Conservation (phyloP, 2,797 vertebrate species). For the Urophycis tenuis region DNA sequence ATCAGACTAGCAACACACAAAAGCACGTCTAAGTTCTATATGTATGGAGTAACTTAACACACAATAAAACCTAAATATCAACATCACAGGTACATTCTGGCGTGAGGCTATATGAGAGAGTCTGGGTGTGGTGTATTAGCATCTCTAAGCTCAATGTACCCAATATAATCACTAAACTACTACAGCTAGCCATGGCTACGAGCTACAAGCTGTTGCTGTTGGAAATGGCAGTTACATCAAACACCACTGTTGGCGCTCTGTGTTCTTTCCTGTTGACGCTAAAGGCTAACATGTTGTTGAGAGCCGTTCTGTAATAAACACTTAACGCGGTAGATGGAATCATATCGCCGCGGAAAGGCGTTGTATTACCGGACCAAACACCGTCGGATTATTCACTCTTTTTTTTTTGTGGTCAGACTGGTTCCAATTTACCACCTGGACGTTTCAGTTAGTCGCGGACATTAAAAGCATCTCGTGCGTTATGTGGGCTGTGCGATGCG, state of each 20-base stretch:
- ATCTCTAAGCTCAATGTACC: not conserved
- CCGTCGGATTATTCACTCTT: not conserved
- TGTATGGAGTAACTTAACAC: not conserved
- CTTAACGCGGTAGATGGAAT: not conserved
- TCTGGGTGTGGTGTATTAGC: not conserved
- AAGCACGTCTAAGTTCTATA: not conserved
- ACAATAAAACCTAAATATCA: not conserved
- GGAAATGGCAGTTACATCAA: not conserved
- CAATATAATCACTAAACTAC: not conserved
- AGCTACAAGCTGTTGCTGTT: not conserved
- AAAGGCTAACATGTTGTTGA: not conserved
- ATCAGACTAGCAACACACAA: not conserved
- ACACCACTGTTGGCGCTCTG: not conserved
- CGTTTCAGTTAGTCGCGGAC: not conserved
- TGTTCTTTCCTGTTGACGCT: not conserved
- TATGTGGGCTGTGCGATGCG: not conserved
- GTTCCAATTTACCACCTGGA: not conserved
- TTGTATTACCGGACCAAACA: not conserved
- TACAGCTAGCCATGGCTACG: not conserved
- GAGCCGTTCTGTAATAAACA: not conserved
- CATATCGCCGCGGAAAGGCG: not conserved
- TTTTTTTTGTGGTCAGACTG: not conserved
- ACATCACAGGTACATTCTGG: not conserved
- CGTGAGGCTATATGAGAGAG: not conserved
- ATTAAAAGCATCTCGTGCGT: not conserved